These are phyloP conservation scores for Stenopsyche tienmushanensis DNA, from an alignment of 1,140 invertebrate genomes.

Conservation along the genomic window DNA sequence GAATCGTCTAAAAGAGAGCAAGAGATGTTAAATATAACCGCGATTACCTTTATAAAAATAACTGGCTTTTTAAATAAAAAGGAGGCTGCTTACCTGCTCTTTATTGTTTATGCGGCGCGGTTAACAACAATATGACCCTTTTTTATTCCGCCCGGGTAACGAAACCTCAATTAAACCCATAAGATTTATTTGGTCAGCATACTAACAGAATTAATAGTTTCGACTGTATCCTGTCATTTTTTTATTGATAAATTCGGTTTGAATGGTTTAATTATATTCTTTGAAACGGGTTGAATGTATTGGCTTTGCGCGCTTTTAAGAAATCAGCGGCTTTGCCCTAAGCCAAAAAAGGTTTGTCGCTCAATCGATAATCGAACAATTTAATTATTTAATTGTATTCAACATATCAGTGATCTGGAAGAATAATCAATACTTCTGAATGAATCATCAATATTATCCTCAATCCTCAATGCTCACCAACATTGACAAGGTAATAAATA, in stretches of 20 bases:
- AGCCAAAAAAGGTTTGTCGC: too few relatives aligned
- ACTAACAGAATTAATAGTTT: neutral
- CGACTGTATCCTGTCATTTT: neutral
- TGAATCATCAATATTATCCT: too few relatives aligned
- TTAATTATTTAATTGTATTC: too few relatives aligned
- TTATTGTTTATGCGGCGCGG: conserved; percentile 10
- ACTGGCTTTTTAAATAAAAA: neutral
- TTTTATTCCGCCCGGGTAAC: neutral
- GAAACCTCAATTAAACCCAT: neutral
- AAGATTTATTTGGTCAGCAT: neutral
- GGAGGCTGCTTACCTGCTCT: conserved; percentile 12
- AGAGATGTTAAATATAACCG: conserved; percentile 19
- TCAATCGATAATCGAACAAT: too few relatives aligned
- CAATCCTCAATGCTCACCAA: too few relatives aligned
- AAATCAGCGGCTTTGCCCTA: too few relatives aligned
- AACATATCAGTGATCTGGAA: too few relatives aligned
- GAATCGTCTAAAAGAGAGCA: neutral
- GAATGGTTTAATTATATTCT: too few relatives aligned
- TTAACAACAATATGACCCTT: neutral
- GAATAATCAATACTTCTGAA: too few relatives aligned
- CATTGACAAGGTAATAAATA: too few relatives aligned
- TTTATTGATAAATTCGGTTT: neutral
- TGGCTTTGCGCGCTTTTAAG: too few relatives aligned
- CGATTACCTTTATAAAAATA: conserved; percentile 29
- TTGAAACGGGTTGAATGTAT: too few relatives aligned